Base-by-base conservation (phyloP, 2,888 invertebrate species). In the Drosophila limbata region DNA sequence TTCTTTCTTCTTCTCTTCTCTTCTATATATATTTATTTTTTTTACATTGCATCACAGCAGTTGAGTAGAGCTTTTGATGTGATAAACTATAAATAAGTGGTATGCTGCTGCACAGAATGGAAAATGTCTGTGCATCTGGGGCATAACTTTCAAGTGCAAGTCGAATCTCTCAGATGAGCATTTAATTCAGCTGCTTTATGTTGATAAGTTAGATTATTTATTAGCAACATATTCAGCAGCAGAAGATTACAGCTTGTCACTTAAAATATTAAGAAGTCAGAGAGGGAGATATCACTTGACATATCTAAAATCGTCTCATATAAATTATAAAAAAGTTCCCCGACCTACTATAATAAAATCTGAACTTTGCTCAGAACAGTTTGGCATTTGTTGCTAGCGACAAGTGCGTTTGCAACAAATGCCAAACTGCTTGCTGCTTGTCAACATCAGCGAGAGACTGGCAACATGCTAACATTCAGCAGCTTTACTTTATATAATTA, bases 31-130 rank as follows among this genome's bases (percentile, higher is more conserved):
- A 5, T 57, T 50, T 55, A 31, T 65, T 52, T 64, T 55, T 51
- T 69, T 67, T 53, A 39, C 75, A 74, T 84, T 84, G 89, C 83
- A 84, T 84, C 83, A 84, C 81, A 69, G 59, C 56, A 65, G 59
- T 53, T 68, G 79, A 69, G 55, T 52, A 37, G 56, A 62, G 59
- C 37, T 63, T 68, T 63, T 56, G 35, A 44, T 62, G 63, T 55
- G 75, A 76, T 76, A 72, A 77, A 77, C 62, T 62, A 31, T 37
- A 47, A 35, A 72, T 78, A 75, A 69, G 64, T 79, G 63, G 51
- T 21, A 39, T 69, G 47, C 63, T 64, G 59, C 59, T 45, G 61
- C 33, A 21, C 21, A 51, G 15, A 75, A 53, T 59, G 75, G 45
- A 44, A 59, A 62, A 76, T 40, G 13, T 44, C 13, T 42, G 31